Evolutionary conservation across 2,113 vertebrate genomes (phyloP), one percentile per base, ranked within the genome.

Genomic region (Vidua macroura): DNA sequence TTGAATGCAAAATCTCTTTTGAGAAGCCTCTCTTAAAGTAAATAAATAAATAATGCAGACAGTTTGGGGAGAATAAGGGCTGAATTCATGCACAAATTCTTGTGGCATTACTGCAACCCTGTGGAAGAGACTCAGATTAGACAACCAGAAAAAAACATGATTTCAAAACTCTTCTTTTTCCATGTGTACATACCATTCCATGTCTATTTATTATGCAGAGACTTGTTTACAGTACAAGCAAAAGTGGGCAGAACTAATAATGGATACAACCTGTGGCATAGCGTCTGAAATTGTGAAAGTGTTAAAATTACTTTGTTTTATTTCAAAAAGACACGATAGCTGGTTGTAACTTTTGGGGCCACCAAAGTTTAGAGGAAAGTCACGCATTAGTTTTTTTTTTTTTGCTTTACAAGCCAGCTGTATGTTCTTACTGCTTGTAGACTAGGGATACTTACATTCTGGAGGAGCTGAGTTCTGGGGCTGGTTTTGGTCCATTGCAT

Each of bases 41-140:
- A 92, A 37, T 76, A 83, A 88, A 20, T 81, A 88, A 89, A 74
- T 46, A 86, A 75, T 19, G 15, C 59, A 83, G 64, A 48, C 15
- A 64, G 10, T 76, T 30, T 92, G 44, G 53, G 51, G 53, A 79
- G 81, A 91, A 91, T 79, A 96, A 93, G 58, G 86, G 37, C 81
- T 76, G 74, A 85, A 95, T 97, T 96, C n/a, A 95, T 53, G 28
- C 5, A 10, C 62, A 87, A 89, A 93, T 81, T 77, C 49, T 92
- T 87, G 83, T 14, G 6, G n/a, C 53, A 33, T 93, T 80, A 82
- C 77, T 53, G 31, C 67, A 66, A 30, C 41, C 41, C 73, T 3
- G 3, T 53, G 85, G 84, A 92, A 79, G 80, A 81, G 44, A 35
- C 68, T 60, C 39, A 78, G 73, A 53, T 96, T 68, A 56, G 22